These are phyloP conservation scores for Microplitis deprimator DNA, from an alignment of 2,888 invertebrate genomes.

Conservation along the genomic window DNA sequence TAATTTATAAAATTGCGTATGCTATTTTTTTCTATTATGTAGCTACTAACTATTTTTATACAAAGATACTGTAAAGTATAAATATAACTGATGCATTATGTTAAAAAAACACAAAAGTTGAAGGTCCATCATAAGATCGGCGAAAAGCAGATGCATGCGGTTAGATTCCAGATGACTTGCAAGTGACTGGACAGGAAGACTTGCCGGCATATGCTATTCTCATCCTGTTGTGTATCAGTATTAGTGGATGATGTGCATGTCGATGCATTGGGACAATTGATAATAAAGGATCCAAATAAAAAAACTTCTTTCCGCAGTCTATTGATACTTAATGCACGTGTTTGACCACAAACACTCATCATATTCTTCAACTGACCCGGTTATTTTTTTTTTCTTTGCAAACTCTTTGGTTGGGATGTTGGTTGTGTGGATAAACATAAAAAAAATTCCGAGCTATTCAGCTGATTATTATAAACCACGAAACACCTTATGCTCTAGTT, in stretches of 20 bases:
- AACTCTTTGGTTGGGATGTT: not conserved
- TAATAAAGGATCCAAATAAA: conserved; percentile 40
- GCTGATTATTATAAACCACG: conserved; percentile 12
- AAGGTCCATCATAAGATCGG: not conserved
- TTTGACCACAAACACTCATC: conserved; percentile 44
- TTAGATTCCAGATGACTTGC: conserved; percentile 36
- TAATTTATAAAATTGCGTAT: not conserved
- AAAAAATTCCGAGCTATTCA: not conserved
- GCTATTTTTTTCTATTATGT: not conserved
- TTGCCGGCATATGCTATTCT: not conserved
- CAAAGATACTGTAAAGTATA: too few relatives aligned
- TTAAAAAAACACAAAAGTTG: not conserved
- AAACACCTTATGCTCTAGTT: conserved; percentile 13
- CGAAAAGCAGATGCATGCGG: conserved; percentile 32
- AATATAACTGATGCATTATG: not conserved
- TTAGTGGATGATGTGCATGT: not conserved
- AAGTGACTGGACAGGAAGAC: conserved; percentile 21
- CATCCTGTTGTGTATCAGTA: not conserved
- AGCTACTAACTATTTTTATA: not conserved
- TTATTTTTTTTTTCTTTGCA: conserved; percentile 32
- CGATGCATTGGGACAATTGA: conserved; percentile 39
- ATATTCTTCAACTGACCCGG: conserved; percentile 41
- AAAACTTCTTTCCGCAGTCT: conserved; percentile 34
- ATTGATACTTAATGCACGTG: conserved; percentile 45
- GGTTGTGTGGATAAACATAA: not conserved